Percentiles rank a stretch among this genome's conserved stretches.
Conservation (phyloP, 2,113 vertebrate species). For the Petroica traversi region DNA sequence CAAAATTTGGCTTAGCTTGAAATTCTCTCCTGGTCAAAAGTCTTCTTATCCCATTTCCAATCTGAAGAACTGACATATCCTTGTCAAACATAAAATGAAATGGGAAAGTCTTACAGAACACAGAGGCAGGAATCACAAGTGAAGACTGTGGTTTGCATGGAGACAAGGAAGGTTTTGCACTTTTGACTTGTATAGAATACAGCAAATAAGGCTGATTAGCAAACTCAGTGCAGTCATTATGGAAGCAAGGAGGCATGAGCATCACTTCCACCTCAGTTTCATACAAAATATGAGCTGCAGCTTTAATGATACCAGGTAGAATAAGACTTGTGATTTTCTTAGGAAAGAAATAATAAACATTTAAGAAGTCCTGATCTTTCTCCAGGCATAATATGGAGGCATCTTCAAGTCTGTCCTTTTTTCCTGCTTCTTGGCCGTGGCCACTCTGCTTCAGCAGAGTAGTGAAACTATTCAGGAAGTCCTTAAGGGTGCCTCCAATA, state of each 20-base stretch:
- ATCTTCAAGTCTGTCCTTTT: conserved; percentile 79
- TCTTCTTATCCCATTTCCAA: conserved; percentile 90
- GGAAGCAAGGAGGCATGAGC: conserved; percentile 77
- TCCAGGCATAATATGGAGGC: conserved; percentile 94
- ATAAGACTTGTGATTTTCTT: conserved; percentile 86
- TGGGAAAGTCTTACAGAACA: conserved; percentile 95
- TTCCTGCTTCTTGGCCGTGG: conserved; percentile 73
- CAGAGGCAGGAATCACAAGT: conserved; percentile 86
- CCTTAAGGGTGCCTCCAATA: conserved; percentile 93
- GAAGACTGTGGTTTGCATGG: conserved; percentile 88
- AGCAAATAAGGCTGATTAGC: conserved; percentile 88
- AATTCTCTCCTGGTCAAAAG: conserved; percentile 85
- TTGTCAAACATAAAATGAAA: conserved; percentile 96
- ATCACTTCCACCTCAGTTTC: conserved; percentile 87
- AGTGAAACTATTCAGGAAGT: conserved; percentile 97
- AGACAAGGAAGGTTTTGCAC: conserved; percentile 83
- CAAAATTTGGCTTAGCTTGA: conserved; percentile 82
- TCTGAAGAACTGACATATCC: conserved; percentile 89
- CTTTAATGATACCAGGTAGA: conserved; percentile 91
- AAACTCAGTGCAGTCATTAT: conserved; percentile 83
- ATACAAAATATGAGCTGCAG: conserved; percentile 87
- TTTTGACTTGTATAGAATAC: conserved; percentile 87
- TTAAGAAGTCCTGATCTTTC: conserved; percentile 88
- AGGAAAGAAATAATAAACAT: conserved; percentile 94
- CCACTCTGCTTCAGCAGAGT: conserved; percentile 91